These are phyloP conservation scores for Papilio machaon DNA, from an alignment of 1,140 invertebrate genomes.

Conservation along the genomic window DNA sequence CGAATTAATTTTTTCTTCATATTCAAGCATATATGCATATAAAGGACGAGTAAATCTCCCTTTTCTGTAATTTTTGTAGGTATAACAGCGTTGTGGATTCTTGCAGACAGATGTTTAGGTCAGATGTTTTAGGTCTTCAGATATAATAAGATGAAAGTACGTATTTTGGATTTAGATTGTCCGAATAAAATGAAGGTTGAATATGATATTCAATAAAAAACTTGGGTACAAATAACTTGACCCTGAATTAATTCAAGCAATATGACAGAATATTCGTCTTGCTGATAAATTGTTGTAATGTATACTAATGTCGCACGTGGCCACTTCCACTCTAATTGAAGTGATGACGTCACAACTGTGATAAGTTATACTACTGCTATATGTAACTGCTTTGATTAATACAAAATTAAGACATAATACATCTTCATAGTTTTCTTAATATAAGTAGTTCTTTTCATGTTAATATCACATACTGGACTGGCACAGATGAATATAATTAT, in stretches of 20 bases:
- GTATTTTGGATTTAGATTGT: too few relatives aligned
- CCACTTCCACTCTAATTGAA: background rate
- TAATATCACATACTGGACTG: too few relatives aligned
- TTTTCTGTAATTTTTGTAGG: too few relatives aligned
- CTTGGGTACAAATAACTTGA: background rate
- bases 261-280: background rate
- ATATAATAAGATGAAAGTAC: too few relatives aligned
- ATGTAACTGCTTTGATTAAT: conserved; percentile 4
- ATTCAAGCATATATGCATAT: background rate
- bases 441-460: too few relatives aligned
- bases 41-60: too few relatives aligned
- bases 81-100: too few relatives aligned
- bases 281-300: background rate
- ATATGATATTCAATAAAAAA: too few relatives aligned
- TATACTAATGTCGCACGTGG: background rate
- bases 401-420: background rate
- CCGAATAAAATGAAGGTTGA: too few relatives aligned
- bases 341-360: conserved; percentile 6
- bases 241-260: background rate
- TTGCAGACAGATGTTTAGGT: too few relatives aligned
- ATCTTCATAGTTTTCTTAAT: background rate
- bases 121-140: too few relatives aligned
- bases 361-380: background rate
- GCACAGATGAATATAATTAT: too few relatives aligned
- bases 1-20: background rate